Conservation (phyloP, 2,797 vertebrate genomes). For the Gallirallus australis region DNA sequence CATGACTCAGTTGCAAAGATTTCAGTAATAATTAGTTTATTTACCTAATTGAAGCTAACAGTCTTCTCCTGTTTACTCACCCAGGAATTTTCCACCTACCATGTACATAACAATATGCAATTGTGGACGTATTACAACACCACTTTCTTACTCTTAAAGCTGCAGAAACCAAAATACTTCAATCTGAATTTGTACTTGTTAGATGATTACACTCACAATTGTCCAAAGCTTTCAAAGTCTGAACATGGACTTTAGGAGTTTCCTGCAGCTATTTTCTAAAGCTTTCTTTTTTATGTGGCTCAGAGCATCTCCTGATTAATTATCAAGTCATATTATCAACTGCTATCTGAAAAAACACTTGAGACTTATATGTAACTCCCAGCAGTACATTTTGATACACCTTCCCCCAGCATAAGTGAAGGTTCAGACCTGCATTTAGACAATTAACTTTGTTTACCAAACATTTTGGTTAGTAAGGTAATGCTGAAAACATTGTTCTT, state of each 20-base stretch:
- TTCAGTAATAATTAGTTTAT: neutral
- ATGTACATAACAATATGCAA: fast-evolving
- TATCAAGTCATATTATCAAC: neutral
- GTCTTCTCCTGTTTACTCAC: neutral
- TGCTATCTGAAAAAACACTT: neutral
- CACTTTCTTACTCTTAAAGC: neutral
- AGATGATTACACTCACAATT: neutral
- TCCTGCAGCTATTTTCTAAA: neutral
- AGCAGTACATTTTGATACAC: neutral
- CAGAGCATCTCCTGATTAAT: neutral
- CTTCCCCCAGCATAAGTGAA: neutral
- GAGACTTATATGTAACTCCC: neutral
- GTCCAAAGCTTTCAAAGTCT: neutral
- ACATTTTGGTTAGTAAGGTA: neutral
- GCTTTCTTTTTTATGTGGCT: neutral
- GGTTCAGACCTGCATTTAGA: neutral
- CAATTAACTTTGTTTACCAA: neutral
- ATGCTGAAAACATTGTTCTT: neutral
- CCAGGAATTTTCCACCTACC: fast-evolving
- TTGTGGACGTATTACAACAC: neutral
- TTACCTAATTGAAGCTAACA: neutral
- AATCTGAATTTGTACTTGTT: neutral
- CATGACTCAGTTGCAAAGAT: neutral
- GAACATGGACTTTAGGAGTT: neutral
- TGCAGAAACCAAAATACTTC: neutral